These are phyloP conservation scores for Hemicentrotus pulcherrimus DNA, from an alignment of 35 echinoderm and acorn worm species.

Conservation along the genomic window DNA sequence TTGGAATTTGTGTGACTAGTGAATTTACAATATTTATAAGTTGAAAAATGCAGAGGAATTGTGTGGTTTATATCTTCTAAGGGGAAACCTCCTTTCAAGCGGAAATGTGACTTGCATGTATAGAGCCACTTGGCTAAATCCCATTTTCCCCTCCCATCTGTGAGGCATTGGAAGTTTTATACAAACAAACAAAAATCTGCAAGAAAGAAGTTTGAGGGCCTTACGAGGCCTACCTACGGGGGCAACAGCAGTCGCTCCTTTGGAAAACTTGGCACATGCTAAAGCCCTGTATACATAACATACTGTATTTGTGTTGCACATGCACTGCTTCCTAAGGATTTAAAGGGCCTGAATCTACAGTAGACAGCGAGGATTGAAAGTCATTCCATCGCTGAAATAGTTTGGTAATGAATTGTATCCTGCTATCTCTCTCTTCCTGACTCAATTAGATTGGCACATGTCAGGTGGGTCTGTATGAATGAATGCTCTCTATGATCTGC, in stretches of 20 bases:
- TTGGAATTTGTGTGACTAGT: too few relatives aligned
- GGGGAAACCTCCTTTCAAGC: neutral
- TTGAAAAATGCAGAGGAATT: too few relatives aligned
- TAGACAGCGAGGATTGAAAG: neutral
- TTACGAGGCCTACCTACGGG: neutral
- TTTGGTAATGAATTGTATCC: constrained; percentile 43
- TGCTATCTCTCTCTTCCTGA: neutral
- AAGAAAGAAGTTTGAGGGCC: neutral
- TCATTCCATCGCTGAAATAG: neutral
- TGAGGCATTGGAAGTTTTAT: neutral
- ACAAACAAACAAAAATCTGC: neutral
- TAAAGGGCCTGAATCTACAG: neutral
- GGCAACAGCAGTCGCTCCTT: neutral
- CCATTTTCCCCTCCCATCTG: too few relatives aligned
- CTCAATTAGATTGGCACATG: constrained; percentile 5
- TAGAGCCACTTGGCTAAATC: neutral
- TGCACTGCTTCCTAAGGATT: too few relatives aligned
- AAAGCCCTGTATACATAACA: neutral
- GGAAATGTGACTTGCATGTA: neutral
- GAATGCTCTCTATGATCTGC: neutral
- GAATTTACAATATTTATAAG: too few relatives aligned
- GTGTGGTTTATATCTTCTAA: too few relatives aligned
- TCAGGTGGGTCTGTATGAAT: neutral
- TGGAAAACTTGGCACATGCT: neutral
- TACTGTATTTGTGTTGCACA: too few relatives aligned